Base-by-base conservation (phyloP, 2,113 vertebrate species). In the Gobiocypris rarus region DNA sequence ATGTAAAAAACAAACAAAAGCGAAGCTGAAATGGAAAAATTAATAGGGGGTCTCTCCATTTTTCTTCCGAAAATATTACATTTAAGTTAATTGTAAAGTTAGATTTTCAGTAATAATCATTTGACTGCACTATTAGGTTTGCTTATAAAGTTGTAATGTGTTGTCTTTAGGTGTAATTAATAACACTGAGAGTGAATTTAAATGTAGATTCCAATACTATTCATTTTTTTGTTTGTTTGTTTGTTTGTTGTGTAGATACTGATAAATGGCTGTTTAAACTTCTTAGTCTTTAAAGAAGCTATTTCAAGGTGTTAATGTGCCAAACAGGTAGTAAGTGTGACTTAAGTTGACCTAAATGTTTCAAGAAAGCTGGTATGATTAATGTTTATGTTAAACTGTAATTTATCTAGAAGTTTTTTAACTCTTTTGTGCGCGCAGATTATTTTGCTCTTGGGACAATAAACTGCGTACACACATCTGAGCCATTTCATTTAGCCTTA, bases 401-500 rank as follows among this genome's bases (percentile, higher is more conserved):
- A 43, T 63, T 45, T 14, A 13, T 28, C 73, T 56, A 19, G 8
- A 45, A 48, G 24, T 45, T 31, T 45, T 22, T n/a, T 34, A 8
- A 26, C 24, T 48, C 41, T 77, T 43, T 59, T 77, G 34, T 26
- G n/a, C 5, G 4, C 3, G 4, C 3, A 6, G 41, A 17, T 48
- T 31, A 65, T 80, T 65, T 80, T 48, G 14, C 77, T 65, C 77
- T 45, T 11, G 77, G 41, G 58, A 79, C 24, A 63, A 17, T 63
- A 45, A 63, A 79, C 14, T 52, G 59, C 43, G 9, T 10, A 77
- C n/a, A 63, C 58, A 67, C 45, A 28, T 31, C 26, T 65, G 75
- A 52, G 19, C n/a, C 45, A 91, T 84, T 85, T 88, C 85, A 82
- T 89, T 86, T 63, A 61, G 28, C 17, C 24, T 83, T 48, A 75